Base-by-base conservation (phyloP, 2,888 invertebrate species). In the Pachliopta kotzebuea region DNA sequence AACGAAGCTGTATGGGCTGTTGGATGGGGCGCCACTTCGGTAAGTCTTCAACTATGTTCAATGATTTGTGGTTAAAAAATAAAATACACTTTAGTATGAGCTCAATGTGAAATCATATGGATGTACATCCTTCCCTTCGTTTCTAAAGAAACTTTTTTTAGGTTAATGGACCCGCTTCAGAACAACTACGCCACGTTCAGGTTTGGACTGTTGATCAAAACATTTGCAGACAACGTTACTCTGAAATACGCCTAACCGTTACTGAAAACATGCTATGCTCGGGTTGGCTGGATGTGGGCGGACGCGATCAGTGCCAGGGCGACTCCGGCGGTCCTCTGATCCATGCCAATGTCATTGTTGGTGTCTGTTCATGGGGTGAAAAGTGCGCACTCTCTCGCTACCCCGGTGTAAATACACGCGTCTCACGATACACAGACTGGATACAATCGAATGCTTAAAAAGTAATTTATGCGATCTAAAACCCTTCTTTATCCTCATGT, bases 301-400 rank as follows among this genome's bases (percentile, higher is more conserved):
- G 86, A 31, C 83, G 85, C 26, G 86, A 81, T 67, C 83, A 84
- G 74, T 88, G 87, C 76, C 76, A 76, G 66, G 83, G 84, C 1
- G 87, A 88, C 71, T 79, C 80, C 26, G 87, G 86, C 0, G 81
- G 86, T 49, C 84, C 86, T 42, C 78, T 86, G 14, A 73, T 80
- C 70, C 84, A 86, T 73, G 80, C 81, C 65, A 65, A 67, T 4
- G 64, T 80, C 2, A 71, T 84, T 2, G 66, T 68, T 52, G 8
- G 71, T 73, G 8, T 57, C 0, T 37, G 81, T 69, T 74, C 85
- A 74, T 58, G 79, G 83, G 60, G 83, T 76, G 53, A 81, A 74
- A 58, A 71, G 0, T 83, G 83, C 52, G 81, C 72, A 20, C 66
- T 65, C 1, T 60, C 71, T 6, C 24, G 57, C 0, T 81, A 68